Base-by-base conservation (phyloP, 2,113 vertebrate species). In the Maccullochella peelii region DNA sequence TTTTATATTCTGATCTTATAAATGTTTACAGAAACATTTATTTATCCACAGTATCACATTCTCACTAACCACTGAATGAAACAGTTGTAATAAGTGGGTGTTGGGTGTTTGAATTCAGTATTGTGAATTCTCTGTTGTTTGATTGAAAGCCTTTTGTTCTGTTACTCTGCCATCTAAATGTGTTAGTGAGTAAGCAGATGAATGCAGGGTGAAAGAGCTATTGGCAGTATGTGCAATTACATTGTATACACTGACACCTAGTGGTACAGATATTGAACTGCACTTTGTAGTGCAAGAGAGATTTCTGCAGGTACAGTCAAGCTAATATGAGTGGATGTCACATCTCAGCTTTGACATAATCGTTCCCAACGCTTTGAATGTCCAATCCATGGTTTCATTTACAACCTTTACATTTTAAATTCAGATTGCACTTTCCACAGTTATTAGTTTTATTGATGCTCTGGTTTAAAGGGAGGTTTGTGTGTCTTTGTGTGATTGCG, bases 181-280 rank as follows among this genome's bases (percentile, higher is more conserved):
- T 71, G 55, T 20, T 38, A 7, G 50, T n/a, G 57, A 73, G 38
- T n/a, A 40, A 58, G 58, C 77, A 78, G 9, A 58, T 12, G 40
- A 49, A 59, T 23, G n/a, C 20, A 58, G 12, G 18, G 1, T 55
- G 15, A 62, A 10, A 0, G 10, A 57, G 42, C 33, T 5, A 5
- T 2, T 47, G 38, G 2, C 27, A 11, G 33, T 2, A 12, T 49
- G 52, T 11, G 25, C 23, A 62, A 63, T 90, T 63, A 65, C 36
- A 40, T 67, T 77, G 82, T 73, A 61, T 79, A 84, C 63, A 84
- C 79, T 86, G 91, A 77, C 93, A 80, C 50, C 90, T 90, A 84
- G 83, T 86, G 94, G 92, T 61, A 2, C 5, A 25, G 0, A 1
- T 25, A 0, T 61, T 0, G 15, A 74, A 81, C 59, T 91, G 86